These are phyloP conservation scores for Ptilodon capucinus DNA, from an alignment of 2,888 invertebrate species.

Conservation along the genomic window DNA sequence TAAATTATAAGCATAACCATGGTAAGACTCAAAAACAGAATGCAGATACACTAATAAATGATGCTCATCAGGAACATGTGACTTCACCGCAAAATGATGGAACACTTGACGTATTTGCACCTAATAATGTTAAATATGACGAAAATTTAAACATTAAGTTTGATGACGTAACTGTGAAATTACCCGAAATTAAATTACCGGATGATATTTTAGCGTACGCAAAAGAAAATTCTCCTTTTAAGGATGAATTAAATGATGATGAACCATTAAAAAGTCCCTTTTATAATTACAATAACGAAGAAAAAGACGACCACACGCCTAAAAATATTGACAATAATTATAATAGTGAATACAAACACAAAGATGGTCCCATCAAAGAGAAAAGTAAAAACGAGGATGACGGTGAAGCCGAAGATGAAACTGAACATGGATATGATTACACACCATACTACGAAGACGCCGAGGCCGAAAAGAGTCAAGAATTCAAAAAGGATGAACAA, in stretches of 20 bases:
- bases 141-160: conserved; percentile 70
- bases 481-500: conserved; percentile 40
- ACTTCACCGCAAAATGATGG: conserved; percentile 41
- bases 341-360: conserved; percentile 32
- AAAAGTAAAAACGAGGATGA: conserved; percentile 19
- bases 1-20: conserved; percentile 63
- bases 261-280: conserved; percentile 31
- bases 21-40: conserved; percentile 35
- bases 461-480: conserved; percentile 38
- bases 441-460: conserved; percentile 26
- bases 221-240: conserved; percentile 45
- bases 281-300: conserved; percentile 45
- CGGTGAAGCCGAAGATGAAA: conserved; percentile 29
- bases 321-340: conserved; percentile 37
- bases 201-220: conserved; percentile 69
- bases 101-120: conserved; percentile 48
- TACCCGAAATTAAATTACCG: conserved; percentile 75
- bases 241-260: conserved; percentile 34
- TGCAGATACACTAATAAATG: conserved; percentile 11
- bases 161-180: conserved; percentile 63
- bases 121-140: conserved; percentile 54
- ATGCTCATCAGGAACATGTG: conserved; percentile 8
- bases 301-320: conserved; percentile 20
- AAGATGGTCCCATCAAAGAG: conserved; percentile 25
- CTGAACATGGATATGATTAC: conserved; percentile 32